Evolutionary conservation across 2,113 vertebrate species (phyloP).

Genomic region (Caranx melampygus): DNA sequence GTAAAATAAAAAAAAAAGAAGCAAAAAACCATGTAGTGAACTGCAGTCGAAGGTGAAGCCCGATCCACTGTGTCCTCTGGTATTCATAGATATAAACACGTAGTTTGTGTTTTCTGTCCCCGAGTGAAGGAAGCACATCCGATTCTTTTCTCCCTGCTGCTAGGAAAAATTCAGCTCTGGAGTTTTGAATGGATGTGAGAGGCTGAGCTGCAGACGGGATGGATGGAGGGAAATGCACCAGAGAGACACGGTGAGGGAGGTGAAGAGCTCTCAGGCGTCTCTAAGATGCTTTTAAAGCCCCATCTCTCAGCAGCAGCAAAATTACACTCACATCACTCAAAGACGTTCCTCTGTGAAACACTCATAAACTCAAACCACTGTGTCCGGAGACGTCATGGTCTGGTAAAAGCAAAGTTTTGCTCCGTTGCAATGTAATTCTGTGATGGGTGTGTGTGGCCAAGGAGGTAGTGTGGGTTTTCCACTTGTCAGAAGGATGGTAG

Average conservation of each 20-base stretch:
- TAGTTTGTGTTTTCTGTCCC: neutral
- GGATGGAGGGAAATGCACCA: constrained; percentile 15
- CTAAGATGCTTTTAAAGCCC: constrained; percentile 58
- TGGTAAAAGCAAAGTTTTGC: constrained; percentile 20
- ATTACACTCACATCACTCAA: constrained; percentile 15
- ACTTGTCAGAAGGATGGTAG: no score
- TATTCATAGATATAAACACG: neutral
- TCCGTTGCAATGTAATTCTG: neutral
- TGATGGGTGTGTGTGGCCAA: neutral
- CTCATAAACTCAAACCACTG: constrained; percentile 22
- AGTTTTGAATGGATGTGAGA: constrained; percentile 8
- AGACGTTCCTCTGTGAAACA: constrained; percentile 26
- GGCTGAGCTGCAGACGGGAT: constrained; percentile 4
- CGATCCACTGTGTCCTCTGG: no score
- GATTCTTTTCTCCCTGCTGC: neutral
- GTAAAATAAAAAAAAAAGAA: no score
- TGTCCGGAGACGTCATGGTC: constrained; percentile 16
- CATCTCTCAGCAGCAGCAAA: constrained; percentile 44
- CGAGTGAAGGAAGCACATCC: neutral
- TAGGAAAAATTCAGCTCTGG: neutral
- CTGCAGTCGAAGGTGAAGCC: neutral
- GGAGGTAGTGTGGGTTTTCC: no score
- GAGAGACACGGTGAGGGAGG: constrained; percentile 5
- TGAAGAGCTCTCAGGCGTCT: constrained; percentile 34
- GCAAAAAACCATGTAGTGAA: neutral